Evolutionary conservation across 2,888 invertebrate species (phyloP).

Genomic region (Tineola bisselliella): DNA sequence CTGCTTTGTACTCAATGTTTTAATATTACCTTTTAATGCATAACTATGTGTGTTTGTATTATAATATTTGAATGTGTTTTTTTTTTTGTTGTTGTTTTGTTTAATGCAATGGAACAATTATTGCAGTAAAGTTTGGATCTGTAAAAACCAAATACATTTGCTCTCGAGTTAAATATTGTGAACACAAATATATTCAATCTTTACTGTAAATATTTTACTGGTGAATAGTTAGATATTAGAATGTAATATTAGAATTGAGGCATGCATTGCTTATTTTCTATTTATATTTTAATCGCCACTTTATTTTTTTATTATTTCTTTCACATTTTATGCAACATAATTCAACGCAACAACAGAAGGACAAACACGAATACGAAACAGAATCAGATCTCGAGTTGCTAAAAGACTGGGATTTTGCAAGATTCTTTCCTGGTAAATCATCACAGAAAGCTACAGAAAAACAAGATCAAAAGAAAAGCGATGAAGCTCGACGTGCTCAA

Average conservation of each 20-base stretch:
- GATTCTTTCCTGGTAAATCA: constrained; percentile 76
- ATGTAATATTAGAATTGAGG: neutral
- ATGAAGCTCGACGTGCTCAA: constrained; percentile 44
- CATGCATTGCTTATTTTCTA: constrained; percentile 3
- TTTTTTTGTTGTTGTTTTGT: no score
- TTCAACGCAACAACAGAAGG: constrained; percentile 42
- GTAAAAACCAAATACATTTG: constrained; percentile 1
- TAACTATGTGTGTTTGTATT: neutral
- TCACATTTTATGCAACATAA: constrained; percentile 55
- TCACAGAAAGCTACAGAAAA: constrained; percentile 38
- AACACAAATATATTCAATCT: neutral
- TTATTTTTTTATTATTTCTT: constrained; percentile 41
- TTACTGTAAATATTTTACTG: constrained; percentile 12
- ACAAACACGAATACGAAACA: constrained; percentile 39
- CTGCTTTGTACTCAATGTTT: neutral
- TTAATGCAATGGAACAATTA: neutral
- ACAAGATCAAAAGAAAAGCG: constrained; percentile 44
- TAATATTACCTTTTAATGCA: neutral
- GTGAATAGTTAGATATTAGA: neutral
- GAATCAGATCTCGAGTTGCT: constrained; percentile 76
- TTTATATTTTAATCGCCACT: constrained; percentile 14
- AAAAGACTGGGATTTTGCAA: constrained; percentile 88
- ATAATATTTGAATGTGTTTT: neutral
- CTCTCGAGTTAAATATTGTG: neutral
- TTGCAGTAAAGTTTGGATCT: constrained; percentile 8